These are phyloP conservation scores for Orchestes rusci DNA, from an alignment of 2,888 invertebrate genomes.

Conservation along the genomic window DNA sequence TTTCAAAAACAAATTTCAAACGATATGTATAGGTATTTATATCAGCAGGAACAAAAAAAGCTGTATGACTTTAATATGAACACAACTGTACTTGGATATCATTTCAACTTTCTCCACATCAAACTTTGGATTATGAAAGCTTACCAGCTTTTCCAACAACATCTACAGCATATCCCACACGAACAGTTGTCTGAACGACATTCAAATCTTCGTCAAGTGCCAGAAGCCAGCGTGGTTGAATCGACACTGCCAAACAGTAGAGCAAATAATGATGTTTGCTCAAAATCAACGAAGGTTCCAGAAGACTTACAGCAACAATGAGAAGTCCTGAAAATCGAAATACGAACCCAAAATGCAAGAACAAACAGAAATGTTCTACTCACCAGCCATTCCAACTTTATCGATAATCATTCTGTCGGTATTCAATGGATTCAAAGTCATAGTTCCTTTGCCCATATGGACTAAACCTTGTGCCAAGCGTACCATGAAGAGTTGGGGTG, in stretches of 20 bases:
- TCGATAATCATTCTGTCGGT: conserved; percentile 90
- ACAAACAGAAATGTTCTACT: too few relatives aligned
- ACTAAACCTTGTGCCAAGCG: conserved; percentile 92
- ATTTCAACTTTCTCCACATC: too few relatives aligned
- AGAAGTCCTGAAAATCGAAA: conserved; percentile 38
- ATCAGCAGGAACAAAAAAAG: too few relatives aligned
- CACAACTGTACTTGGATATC: too few relatives aligned
- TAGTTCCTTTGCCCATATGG: conserved; percentile 96
- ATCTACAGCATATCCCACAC: conserved; percentile 93
- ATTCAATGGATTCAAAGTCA: conserved; percentile 93
- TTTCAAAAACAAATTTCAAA: too few relatives aligned
- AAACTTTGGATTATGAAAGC: too few relatives aligned
- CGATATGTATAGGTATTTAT: too few relatives aligned
- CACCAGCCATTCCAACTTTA: conserved; percentile 89
- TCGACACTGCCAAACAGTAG: conserved; percentile 88
- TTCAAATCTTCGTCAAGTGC: conserved; percentile 91
- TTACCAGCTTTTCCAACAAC: conserved; percentile 94
- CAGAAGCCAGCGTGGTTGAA: conserved; percentile 97
- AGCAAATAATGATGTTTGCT: conserved; percentile 92
- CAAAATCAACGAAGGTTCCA: conserved; percentile 52
- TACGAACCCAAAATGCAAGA: too few relatives aligned
- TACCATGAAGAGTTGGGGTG: conserved; percentile 94
- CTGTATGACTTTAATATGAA: too few relatives aligned
- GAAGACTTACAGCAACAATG: conserved; percentile 34
- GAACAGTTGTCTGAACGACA: conserved; percentile 84